Evolutionary conservation across 2,888 invertebrate genomes (phyloP).

Genomic region (Orthonevra nobilis): DNA sequence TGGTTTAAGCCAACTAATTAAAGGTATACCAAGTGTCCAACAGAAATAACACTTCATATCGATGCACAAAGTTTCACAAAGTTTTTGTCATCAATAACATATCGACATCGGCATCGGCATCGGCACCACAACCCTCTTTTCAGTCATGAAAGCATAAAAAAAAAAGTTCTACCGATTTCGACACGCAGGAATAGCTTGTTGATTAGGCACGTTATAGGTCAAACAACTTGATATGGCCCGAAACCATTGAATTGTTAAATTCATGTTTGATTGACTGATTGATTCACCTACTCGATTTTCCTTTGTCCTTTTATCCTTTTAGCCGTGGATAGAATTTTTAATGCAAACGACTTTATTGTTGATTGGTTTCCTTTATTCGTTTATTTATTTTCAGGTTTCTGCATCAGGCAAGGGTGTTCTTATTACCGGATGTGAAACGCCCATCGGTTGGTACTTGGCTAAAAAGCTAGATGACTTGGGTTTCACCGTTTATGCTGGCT

Average conservation of each 20-base stretch:
- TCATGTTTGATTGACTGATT: conserved; percentile 50
- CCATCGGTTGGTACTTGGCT: conserved; percentile 83
- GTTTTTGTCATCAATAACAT: too few relatives aligned
- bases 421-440: conserved; percentile 89
- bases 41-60: too few relatives aligned
- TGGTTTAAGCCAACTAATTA: too few relatives aligned
- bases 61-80: too few relatives aligned
- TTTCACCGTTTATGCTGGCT: conserved; percentile 93
- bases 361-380: too few relatives aligned
- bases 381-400: too few relatives aligned
- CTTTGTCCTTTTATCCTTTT: background rate
- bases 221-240: conserved; percentile 14
- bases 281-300: conserved; percentile 13
- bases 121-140: too few relatives aligned
- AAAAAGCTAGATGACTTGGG: conserved; percentile 90
- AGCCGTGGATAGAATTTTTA: background rate
- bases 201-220: conserved; percentile 5
- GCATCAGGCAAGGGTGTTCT: conserved; percentile 91
- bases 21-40: too few relatives aligned
- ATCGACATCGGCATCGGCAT: too few relatives aligned
- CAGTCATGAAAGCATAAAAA: too few relatives aligned
- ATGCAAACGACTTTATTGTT: too few relatives aligned
- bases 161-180: background rate
- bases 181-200: background rate
- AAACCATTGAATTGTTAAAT: conserved; percentile 46